Evolutionary conservation across 2,888 invertebrate species (phyloP), one percentile per base, ranked within the genome.

Genomic region (Tachina grossa): DNA sequence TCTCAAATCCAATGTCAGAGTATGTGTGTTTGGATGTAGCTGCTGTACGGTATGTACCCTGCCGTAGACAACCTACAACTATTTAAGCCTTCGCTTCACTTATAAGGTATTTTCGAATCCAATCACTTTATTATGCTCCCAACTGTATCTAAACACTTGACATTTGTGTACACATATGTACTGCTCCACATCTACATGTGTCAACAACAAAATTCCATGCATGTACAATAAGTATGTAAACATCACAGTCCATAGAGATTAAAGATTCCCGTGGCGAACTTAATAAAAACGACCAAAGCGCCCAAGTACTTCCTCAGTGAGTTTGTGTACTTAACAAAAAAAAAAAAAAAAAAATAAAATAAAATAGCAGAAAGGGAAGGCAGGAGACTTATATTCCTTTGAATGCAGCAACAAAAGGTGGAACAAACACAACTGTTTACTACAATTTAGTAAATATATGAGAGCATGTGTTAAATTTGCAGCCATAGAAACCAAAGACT

Each of bases 191-290:
- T 31, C 31, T 19, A 78, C 79, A 72, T 55, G 63, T 79, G 71
- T 72, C 71, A 79, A 72, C 47, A 65, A 19, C 71, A 72, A 63
- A 43, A 51, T n/a, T 79, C 55, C 53, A 47, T 53, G 69, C 51
- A 61, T 45, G 16, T 63, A 43, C 61, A 31, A 59, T 47, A 47
- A n/a, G 53, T 49, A 78, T 61, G 53, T 66, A 75, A 79, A 83
- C 69, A 66, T 22, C 77, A 79, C 68, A 84, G 75, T 72, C 82
- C 78, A 57, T 82, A 76, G 86, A 91, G 92, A 92, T 92, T 92
- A 92, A 92, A 91, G 91, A 90, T 91, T 92, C 92, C 92, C 89
- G 92, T 90, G 91, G 92, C 88, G 92, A 92, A 91, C 90, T 92
- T 91, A 91, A 92, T 92, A 92, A 91, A 90, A 91, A 90, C 89